Evolutionary conservation across 1,140 invertebrate genomes (phyloP).

Genomic region (Physella acuta): DNA sequence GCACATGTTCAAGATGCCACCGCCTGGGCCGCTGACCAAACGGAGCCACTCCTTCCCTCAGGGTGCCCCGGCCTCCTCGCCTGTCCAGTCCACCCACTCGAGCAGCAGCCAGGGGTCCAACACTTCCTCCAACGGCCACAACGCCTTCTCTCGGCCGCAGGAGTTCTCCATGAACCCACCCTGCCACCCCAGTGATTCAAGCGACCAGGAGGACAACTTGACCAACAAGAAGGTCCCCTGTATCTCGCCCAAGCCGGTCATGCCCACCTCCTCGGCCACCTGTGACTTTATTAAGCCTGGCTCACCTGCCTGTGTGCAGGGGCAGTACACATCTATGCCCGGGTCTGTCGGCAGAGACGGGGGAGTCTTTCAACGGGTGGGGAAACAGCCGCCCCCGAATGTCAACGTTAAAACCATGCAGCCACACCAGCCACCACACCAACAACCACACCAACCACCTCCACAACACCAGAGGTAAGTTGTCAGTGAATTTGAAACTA

Average conservation of each 20-base stretch:
- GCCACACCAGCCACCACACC: not conserved
- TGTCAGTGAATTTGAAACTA: no score
- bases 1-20: conserved; percentile 47
- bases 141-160: conserved; percentile 24
- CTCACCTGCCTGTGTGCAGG: conserved; percentile 23
- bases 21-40: conserved; percentile 40
- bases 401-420: conserved; percentile 45
- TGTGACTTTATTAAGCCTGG: conserved; percentile 22
- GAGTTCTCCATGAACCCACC: conserved; percentile 26
- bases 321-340: not conserved
- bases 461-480: no score
- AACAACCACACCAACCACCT: conserved; percentile 17
- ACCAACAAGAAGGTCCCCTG: conserved; percentile 21
- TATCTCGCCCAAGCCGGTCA: conserved; percentile 24
- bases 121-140: not conserved
- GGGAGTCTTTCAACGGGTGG: conserved; percentile 35
- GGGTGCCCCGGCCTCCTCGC: conserved; percentile 33
- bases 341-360: conserved; percentile 2
- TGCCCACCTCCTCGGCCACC: conserved; percentile 26
- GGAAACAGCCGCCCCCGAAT: conserved; percentile 40
- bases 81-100: conserved; percentile 1
- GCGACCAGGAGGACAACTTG: conserved; percentile 27
- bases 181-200: conserved; percentile 18
- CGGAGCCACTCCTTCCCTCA: conserved; percentile 41
- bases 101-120: conserved; percentile 8